Evolutionary conservation across 2,797 vertebrate species (phyloP), one percentile per base, ranked within the genome.

Genomic region (Sebastes oblongus): DNA sequence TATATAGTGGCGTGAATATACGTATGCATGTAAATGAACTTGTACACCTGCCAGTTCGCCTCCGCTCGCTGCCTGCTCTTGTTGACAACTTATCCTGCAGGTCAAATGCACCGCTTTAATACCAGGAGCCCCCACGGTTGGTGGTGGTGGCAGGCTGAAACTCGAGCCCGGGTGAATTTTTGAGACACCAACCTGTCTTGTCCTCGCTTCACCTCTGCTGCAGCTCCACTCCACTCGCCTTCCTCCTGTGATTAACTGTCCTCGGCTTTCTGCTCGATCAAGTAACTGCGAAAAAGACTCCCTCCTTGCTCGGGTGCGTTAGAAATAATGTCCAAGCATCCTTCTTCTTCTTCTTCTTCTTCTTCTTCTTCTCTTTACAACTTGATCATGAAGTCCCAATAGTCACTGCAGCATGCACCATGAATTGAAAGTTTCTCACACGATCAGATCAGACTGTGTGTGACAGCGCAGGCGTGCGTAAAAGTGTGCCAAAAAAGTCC

Each of bases 81-180:
- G 95, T 95, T 95, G 94, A 95, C 95, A 96, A 94, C 94, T 94
- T 95, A 84, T 94, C 92, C 92, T 85, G 13, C 39, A 75, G 93
- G 90, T 95, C 94, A 95, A 87, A 94, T 89, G 93, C 83, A 78
- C 86, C 86, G 81, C 91, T 89, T 91, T 93, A 93, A 93, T 93
- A 93, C 88, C 93, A 92, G 90, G 89, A 88, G 90, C 85, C 85
- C 75, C 85, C 85, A 80, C 39, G 39, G 39, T 42, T 42, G 39
- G 39, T 42, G 39, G 39, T 7, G 39, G 58, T 46, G 86, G 87
- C 82, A 66, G 86, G 86, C 81, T 91, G 95, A 94, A 95, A 95
- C 93, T 80, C 71, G 94, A 95, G 90, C 93, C 90, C 77, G 81
- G 54, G 54, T 87, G 91, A 83, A 92, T 93, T 91, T 90, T 90